phyloP scores from a whole-genome alignment of 2,113 vertebrate genomes.

The Heterotis niloticus region DNA sequence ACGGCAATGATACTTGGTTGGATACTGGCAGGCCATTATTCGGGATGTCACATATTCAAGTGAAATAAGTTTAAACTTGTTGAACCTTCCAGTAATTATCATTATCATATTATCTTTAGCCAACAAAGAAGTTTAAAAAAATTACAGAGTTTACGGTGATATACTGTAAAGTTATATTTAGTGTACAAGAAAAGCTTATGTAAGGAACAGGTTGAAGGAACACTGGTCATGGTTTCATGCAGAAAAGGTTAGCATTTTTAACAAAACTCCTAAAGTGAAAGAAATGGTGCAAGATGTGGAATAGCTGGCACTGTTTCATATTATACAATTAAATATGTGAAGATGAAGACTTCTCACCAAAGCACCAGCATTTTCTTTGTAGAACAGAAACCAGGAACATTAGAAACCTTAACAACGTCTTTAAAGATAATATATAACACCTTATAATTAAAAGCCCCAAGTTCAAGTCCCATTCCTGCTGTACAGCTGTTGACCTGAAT shows the following conservation, averaged over 20 bases:
- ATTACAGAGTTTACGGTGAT: background rate
- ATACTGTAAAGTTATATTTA: background rate
- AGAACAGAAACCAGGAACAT: too few relatives aligned
- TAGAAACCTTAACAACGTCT: too few relatives aligned
- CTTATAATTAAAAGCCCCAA: too few relatives aligned
- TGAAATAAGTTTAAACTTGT: constrained; percentile 17
- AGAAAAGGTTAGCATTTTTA: background rate
- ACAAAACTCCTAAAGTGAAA: background rate
- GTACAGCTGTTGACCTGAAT: too few relatives aligned
- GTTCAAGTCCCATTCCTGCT: too few relatives aligned
- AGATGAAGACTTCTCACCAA: too few relatives aligned
- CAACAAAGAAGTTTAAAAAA: too few relatives aligned
- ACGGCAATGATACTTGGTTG: background rate
- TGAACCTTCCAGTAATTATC: background rate
- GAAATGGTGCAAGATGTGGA: background rate
- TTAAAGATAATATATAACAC: too few relatives aligned
- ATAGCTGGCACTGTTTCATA: background rate
- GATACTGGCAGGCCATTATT: constrained; percentile 37
- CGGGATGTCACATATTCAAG: constrained; percentile 37
- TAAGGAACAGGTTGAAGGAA: background rate
- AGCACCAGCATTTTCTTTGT: too few relatives aligned
- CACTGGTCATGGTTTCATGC: background rate
- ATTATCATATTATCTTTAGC: too few relatives aligned
- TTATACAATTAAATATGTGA: too few relatives aligned
- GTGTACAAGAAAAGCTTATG: background rate